Base-by-base conservation (phyloP, 2,113 vertebrate species). In the Thomomys bottae region DNA sequence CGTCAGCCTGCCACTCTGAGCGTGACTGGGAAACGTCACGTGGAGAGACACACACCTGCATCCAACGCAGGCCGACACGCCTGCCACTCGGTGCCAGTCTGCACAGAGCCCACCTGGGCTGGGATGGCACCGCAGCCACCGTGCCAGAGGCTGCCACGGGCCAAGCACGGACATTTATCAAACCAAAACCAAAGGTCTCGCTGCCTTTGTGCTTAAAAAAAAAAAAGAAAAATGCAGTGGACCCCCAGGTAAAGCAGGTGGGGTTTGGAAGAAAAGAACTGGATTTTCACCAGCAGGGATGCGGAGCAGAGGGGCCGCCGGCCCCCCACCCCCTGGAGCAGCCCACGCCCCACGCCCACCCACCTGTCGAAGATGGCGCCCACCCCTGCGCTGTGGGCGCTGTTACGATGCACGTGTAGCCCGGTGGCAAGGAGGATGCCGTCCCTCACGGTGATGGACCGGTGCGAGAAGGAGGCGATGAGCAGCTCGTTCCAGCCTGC, bases 321-420 rank as follows among this genome's bases (percentile, higher is more conserved):
- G n/a, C n/a, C n/a, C n/a, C n/a, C n/a, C n/a, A n/a, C n/a, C n/a
- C n/a, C n/a, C n/a, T n/a, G n/a, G n/a, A n/a, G n/a, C n/a, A n/a
- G n/a, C n/a, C 26, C 9, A 24, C 30, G 63, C 20, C 64, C 72
- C 63, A 3, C 72, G 1, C 28, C 34, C 12, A 36, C 81, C 94
- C 97, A 99, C 99, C 99, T 99, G 98, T 99, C 99, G 80, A 99
- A 99, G 98, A 99, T 99, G 97, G 99, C 99, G 84, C 99, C 99
- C 30, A 99, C 99, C 21, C 99, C 99, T 0, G 99, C 99, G 7
- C 99, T 99, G 96, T 99, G 99, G 15, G 99, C 99, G 20, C 99
- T 99, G 98, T 99, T 99, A 26, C 99, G 97, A 97, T 99, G 99
- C 61, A 99, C 99, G 40, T 99, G 99, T 54, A 99, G 98, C 79